Evolutionary conservation across 2,888 invertebrate genomes (phyloP).

Genomic region (Pemphredon lugubris): DNA sequence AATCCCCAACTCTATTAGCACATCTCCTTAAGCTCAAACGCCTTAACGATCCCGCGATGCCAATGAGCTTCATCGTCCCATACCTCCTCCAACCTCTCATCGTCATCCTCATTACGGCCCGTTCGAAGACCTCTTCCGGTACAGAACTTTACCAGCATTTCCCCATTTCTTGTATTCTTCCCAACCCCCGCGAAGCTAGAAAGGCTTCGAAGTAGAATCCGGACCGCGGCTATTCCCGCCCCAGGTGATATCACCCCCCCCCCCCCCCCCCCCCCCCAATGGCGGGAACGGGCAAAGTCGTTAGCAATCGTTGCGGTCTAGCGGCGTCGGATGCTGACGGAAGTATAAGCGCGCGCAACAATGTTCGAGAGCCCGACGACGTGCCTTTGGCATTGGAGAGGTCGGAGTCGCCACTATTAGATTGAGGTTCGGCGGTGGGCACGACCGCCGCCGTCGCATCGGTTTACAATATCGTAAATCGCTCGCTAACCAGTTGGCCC

Average conservation of each 20-base stretch:
- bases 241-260: too few relatives aligned
- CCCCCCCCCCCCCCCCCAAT: too few relatives aligned
- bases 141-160: too few relatives aligned
- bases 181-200: too few relatives aligned
- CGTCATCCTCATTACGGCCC: neutral
- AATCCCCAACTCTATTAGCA: conserved; percentile 3
- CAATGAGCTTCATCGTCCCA: neutral
- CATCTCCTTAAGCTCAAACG: too few relatives aligned
- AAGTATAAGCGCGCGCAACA: conserved; percentile 47
- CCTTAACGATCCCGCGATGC: too few relatives aligned
- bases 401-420: conserved; percentile 77
- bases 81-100: too few relatives aligned
- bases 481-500: conserved; percentile 79
- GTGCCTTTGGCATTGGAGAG: conserved; percentile 68
- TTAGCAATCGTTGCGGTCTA: neutral
- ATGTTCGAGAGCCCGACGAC: conserved; percentile 50
- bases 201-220: too few relatives aligned
- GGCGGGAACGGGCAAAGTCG: neutral
- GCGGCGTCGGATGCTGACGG: conserved; percentile 9
- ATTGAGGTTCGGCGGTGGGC: conserved; percentile 76
- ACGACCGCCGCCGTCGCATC: conserved; percentile 74
- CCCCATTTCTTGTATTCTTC: too few relatives aligned
- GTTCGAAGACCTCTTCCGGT: neutral
- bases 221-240: too few relatives aligned
- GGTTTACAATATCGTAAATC: conserved; percentile 81